Evolutionary conservation across 2,113 vertebrate species (phyloP).

Genomic region (Nestor notabilis): DNA sequence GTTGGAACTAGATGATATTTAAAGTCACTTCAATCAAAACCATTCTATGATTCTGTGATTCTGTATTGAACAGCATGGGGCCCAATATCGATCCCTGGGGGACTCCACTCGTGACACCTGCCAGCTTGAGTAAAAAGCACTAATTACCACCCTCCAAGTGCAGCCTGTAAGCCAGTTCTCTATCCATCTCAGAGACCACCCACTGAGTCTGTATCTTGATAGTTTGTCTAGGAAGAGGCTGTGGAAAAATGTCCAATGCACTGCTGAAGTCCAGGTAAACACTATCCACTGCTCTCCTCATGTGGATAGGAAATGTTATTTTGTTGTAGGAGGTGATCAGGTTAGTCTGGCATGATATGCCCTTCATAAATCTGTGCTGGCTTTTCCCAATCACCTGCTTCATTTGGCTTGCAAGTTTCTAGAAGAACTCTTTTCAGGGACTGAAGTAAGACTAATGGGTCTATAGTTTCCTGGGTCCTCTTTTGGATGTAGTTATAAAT

Average conservation of each 20-base stretch:
- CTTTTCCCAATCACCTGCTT: neutral
- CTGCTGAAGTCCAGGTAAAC: neutral
- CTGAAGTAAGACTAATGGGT: neutral
- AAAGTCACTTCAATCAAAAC: neutral
- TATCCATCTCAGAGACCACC: neutral
- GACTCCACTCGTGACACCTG: neutral
- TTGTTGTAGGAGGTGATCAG: neutral
- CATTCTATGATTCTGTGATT: neutral
- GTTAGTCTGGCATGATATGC: neutral
- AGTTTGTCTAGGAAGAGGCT: neutral
- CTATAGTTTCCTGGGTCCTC: neutral
- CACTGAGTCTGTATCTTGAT: neutral
- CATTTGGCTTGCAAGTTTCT: neutral
- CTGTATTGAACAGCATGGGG: neutral
- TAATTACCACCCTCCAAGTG: neutral
- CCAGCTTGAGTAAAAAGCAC: neutral
- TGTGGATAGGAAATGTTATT: neutral
- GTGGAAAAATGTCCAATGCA: neutral
- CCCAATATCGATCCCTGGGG: neutral
- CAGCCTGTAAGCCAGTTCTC: neutral
- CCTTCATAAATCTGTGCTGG: neutral
- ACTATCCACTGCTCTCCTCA: neutral
- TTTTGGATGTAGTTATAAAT: neutral
- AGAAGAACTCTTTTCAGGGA: neutral
- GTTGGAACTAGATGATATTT: neutral